Conservation (phyloP, 2,797 vertebrate species). For the Crocodylus rhombifer region DNA sequence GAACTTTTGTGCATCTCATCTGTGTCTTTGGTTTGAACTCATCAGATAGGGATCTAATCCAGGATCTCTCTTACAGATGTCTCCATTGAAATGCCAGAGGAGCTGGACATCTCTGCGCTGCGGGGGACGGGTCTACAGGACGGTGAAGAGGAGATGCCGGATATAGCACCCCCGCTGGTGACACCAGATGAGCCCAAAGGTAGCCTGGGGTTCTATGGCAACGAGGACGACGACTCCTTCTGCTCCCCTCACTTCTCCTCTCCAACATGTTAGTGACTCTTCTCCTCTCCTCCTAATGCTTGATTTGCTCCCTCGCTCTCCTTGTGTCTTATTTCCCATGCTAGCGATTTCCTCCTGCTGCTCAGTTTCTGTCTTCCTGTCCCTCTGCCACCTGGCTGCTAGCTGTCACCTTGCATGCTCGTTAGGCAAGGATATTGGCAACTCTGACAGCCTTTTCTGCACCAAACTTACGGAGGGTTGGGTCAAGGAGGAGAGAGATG, state of each 20-base stretch:
- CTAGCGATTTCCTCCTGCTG: slow-evolving; percentile 52
- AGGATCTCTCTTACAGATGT: slow-evolving; percentile 85
- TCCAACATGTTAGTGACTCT: slow-evolving; percentile 98
- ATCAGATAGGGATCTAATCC: neutral
- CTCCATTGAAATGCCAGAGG: slow-evolving; percentile 97
- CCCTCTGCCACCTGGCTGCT: slow-evolving; percentile 50
- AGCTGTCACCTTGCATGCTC: slow-evolving; percentile 55
- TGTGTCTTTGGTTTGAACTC: neutral
- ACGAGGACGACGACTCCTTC: slow-evolving; percentile 99
- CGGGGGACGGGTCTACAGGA: slow-evolving; percentile 92
- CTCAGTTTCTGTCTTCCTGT: slow-evolving; percentile 57
- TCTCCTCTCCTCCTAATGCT: slow-evolving; percentile 81
- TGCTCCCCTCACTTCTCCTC: slow-evolving; percentile 97
- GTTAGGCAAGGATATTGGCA: slow-evolving; percentile 24
- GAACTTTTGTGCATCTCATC: neutral
- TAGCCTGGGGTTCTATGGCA: slow-evolving; percentile 99
- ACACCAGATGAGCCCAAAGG: slow-evolving; percentile 99
- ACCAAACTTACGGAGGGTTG: slow-evolving; percentile 4
- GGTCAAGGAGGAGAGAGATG: neutral
- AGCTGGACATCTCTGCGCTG: slow-evolving; percentile 92
- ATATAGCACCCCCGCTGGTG: slow-evolving; percentile 97
- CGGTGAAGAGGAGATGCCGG: slow-evolving; percentile 97
- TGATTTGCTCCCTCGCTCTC: slow-evolving; percentile 51
- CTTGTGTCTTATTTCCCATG: slow-evolving; percentile 54
- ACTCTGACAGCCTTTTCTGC: neutral